Evolutionary conservation across 1,140 invertebrate genomes (phyloP).

Genomic region (Microvelia longipes): DNA sequence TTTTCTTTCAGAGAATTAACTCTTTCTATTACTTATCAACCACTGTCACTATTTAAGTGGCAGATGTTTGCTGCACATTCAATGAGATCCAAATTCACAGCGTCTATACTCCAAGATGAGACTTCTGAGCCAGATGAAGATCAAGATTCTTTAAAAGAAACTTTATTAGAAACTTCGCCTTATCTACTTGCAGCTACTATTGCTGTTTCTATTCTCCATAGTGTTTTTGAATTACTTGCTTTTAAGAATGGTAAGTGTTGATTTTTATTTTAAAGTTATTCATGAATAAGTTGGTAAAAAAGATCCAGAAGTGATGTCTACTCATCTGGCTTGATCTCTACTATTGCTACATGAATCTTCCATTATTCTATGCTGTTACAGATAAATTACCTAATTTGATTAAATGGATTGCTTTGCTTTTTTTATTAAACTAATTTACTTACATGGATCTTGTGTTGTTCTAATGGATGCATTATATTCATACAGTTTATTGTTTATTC

Average conservation of each 20-base stretch:
- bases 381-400: too few species aligned
- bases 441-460: too few species aligned
- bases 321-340: too few species aligned
- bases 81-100: conserved; percentile 64
- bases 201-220: conserved; percentile 86
- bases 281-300: too few species aligned
- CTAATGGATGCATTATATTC: too few species aligned
- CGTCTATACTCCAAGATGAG: conserved; percentile 32
- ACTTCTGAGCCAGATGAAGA: conserved; percentile 35
- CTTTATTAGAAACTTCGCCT: conserved; percentile 91
- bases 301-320: too few species aligned
- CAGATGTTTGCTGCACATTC: conserved; percentile 92
- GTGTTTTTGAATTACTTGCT: conserved; percentile 93
- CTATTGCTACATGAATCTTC: too few species aligned
- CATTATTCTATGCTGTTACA: too few species aligned
- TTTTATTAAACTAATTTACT: too few species aligned
- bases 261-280: too few species aligned
- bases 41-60: conserved; percentile 91
- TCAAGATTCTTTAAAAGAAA: conserved; percentile 93
- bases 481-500: too few species aligned
- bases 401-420: too few species aligned
- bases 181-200: conserved; percentile 86
- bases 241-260: conserved; percentile 92
- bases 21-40: conserved; percentile 65
- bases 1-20: conserved; percentile 29